Evolutionary conservation across 2,113 vertebrate genomes (phyloP).

Genomic region (Leptobrachium leishanense): DNA sequence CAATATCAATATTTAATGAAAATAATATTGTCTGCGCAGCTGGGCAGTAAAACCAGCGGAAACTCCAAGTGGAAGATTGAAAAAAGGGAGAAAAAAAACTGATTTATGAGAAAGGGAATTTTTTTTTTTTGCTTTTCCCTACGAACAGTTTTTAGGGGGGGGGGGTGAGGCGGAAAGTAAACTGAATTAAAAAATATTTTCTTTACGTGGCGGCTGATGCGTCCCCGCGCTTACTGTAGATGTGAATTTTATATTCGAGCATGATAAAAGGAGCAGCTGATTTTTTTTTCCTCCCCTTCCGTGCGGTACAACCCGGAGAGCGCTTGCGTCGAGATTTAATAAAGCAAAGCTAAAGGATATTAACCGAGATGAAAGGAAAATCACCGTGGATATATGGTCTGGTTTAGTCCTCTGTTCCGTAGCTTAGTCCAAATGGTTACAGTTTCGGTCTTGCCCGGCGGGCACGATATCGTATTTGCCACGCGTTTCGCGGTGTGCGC

Average conservation of each 20-base stretch:
- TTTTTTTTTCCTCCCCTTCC: no score
- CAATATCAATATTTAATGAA: constrained; percentile 23
- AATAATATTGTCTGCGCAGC: constrained; percentile 24
- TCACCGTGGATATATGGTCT: no score
- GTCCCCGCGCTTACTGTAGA: background rate
- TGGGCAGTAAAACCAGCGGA: background rate
- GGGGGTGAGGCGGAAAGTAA: background rate
- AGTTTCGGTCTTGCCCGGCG: no score
- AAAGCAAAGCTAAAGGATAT: no score
- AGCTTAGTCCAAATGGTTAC: no score
- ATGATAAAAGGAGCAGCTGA: no score
- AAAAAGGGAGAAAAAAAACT: background rate
- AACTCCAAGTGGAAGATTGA: background rate
- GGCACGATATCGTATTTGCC: no score
- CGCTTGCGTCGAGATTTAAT: no score
- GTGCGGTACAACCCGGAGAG: no score
- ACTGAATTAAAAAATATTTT: background rate
- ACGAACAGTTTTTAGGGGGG: background rate
- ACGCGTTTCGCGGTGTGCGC: no score
- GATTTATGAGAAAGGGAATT: constrained; percentile 8
- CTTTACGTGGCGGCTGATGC: background rate
- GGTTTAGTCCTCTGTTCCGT: no score
- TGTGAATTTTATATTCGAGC: background rate
- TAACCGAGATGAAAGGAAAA: no score
- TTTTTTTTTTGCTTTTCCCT: background rate